Percentiles rank a stretch among this genome's conserved stretches.
phyloP scores from a whole-genome alignment of 1,140 invertebrate genomes.

The Wiebesia pumilae region DNA sequence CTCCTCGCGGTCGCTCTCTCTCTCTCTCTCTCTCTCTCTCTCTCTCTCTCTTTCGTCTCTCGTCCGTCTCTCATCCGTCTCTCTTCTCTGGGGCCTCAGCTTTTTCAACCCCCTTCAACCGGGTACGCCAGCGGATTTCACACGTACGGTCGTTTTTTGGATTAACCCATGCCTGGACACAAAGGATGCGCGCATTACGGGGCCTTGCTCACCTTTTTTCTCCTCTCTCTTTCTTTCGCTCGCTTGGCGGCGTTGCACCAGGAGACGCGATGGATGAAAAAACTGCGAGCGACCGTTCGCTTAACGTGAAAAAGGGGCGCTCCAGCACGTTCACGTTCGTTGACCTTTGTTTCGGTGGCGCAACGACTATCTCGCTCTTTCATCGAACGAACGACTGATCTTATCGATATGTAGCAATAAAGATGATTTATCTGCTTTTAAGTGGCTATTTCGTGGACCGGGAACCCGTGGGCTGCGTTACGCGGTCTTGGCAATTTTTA shows the following conservation, averaged over 20 bases:
- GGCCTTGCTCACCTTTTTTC: slow-evolving; percentile 55
- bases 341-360: not conserved
- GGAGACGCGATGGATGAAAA: not conserved
- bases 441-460: slow-evolving; percentile 11
- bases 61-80: too few relatives aligned
- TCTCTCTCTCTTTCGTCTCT: slow-evolving; percentile 35
- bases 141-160: slow-evolving; percentile 65
- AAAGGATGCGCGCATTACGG: slow-evolving; percentile 63
- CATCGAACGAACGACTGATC: not conserved
- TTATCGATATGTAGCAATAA: slow-evolving; percentile 38
- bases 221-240: not conserved
- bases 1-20: slow-evolving; percentile 50
- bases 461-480: not conserved
- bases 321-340: not conserved
- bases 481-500: not conserved
- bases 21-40: slow-evolving; percentile 9
- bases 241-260: not conserved
- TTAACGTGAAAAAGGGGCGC: slow-evolving; percentile 33
- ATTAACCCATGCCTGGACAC: slow-evolving; percentile 63
- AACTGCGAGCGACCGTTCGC: slow-evolving; percentile 22
- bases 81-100: slow-evolving; percentile 22
- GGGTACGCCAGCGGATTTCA: slow-evolving; percentile 31
- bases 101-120: slow-evolving; percentile 58
- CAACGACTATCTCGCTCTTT: not conserved
- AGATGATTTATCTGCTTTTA: slow-evolving; percentile 55